Base-by-base conservation (phyloP, 1,140 invertebrate genomes). In the Drosophila burlai region DNA sequence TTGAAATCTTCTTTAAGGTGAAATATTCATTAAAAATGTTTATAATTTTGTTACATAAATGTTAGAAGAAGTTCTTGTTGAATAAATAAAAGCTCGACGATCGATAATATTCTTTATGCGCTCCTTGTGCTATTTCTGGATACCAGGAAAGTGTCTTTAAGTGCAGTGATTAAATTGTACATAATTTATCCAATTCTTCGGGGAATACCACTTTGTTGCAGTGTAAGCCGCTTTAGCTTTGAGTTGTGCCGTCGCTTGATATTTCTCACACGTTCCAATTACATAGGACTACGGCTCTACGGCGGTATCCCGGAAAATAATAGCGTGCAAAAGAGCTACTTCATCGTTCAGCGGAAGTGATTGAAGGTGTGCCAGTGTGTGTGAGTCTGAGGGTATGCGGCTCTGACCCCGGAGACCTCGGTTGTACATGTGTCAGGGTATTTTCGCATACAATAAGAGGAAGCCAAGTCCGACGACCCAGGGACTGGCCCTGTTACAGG, bases 201-300 rank as follows among this genome's bases (percentile, higher is more conserved):
- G 13, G 7, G 7, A 54, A 21, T 36, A 16, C 52, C 8, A 31
- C 24, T 55, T 68, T 68, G 34, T 68, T 68, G 31, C 49, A 71
- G 67, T 71, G 49, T 42, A 31, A 34, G 16, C 29, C 18, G 11
- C 49, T 66, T 67, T 59, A 31, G 38, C 52, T 59, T 77, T 68
- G 68, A 36, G 47, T 62, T 55, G 38, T 60, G 52, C 71, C 83
- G 66, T 63, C 57, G 68, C 80, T 89, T 82, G 75, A 91, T 90
- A 92, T 92, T 92, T 92, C 90, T 90, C 90, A 92, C 90, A 92
- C 90, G 90, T 90, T 90, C 90, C 90, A 92, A 92, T 92, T 92
- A 92, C 85, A 83, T 83, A 89, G 68, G 36, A 26, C 49, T 54
- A 36, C 60, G 61, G 50, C 24, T 55, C 46, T 21, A 52, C 45